phyloP scores from a whole-genome alignment of 2,888 invertebrate species.

The Nephrotoma guestfalica region DNA sequence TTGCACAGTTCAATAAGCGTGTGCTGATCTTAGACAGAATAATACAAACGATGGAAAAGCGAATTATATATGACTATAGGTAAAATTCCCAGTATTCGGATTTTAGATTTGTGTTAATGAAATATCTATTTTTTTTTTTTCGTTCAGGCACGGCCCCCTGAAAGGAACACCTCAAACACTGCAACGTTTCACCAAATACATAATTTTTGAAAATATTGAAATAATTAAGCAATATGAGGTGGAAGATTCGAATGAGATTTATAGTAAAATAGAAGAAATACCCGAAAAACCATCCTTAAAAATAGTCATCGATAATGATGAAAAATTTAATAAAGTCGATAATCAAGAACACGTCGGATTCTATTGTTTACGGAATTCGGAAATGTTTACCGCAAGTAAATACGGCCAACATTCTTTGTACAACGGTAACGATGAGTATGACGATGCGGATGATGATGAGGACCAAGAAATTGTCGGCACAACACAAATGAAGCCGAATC shows the following conservation, averaged over 20 bases:
- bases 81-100: slow-evolving; percentile 13
- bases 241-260: slow-evolving; percentile 29
- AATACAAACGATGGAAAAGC: slow-evolving; percentile 47
- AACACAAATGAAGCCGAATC: background rate
- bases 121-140: background rate
- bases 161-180: slow-evolving; percentile 37
- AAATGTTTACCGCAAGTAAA: slow-evolving; percentile 10
- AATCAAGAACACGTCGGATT: slow-evolving; percentile 24
- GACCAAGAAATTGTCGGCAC: background rate
- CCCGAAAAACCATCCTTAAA: slow-evolving; percentile 48
- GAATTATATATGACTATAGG: slow-evolving; percentile 38
- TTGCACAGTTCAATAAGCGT: slow-evolving; percentile 40
- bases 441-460: background rate
- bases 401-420: background rate
- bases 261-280: slow-evolving; percentile 42
- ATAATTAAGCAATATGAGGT: slow-evolving; percentile 48
- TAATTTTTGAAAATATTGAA: slow-evolving; percentile 59
- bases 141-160: slow-evolving; percentile 26
- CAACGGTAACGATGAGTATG: background rate
- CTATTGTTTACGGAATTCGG: slow-evolving; percentile 25
- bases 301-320: slow-evolving; percentile 37
- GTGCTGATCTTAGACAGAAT: slow-evolving; percentile 54
- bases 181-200: slow-evolving; percentile 39
- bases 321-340: background rate
- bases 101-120: background rate